Evolutionary conservation across 2,797 vertebrate species (phyloP), one percentile per base, ranked within the genome.

Genomic region (Gymnopithys bicolor): DNA sequence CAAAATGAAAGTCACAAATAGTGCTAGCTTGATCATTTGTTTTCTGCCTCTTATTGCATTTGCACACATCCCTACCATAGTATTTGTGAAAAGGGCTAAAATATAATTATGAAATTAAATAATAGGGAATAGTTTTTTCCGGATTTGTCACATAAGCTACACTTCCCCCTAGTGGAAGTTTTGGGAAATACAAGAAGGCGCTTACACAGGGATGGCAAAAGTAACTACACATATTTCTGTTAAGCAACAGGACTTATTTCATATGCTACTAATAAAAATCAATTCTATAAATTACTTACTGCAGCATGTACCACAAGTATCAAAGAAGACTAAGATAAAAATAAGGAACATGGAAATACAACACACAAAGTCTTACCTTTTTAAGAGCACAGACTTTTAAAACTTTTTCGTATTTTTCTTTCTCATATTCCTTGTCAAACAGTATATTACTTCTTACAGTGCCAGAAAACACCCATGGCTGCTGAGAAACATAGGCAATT

Each of bases 381-480:
- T 98, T 99, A 87, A 99, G 98, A 70, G 99, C 99, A 60, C 99
- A 99, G 52, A 98, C 99, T 97, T 97, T 98, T 79, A 99, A 97
- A 60, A 99, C 98, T 84, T 96, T 98, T 59, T 99, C 98, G 0
- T 99, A 99, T 88, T 98, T 99, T 95, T 98, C 98, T 63, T 97
- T 98, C 93, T 98, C 97, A 49, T 99, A 98, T 83, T 98, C 98
- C 94, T 98, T 99, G 87, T 99, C 99, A 93, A 99, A 99, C 41
- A 99, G 97, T 96, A 99, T 99, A 96, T 99, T 99, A 97, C 98
- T 99, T 82, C 98, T 98, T 76, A 99, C 98, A 5, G 99, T 99
- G n/a, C 99, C 99, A 11, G 99, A 98, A 97, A 99, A 99, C 80
- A 99, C 98, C 98, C 99, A 99, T 27, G 99, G 98, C 94, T 99